phyloP scores from a whole-genome alignment of 1,140 invertebrate species.

The Cheumatopsyche charites region DNA sequence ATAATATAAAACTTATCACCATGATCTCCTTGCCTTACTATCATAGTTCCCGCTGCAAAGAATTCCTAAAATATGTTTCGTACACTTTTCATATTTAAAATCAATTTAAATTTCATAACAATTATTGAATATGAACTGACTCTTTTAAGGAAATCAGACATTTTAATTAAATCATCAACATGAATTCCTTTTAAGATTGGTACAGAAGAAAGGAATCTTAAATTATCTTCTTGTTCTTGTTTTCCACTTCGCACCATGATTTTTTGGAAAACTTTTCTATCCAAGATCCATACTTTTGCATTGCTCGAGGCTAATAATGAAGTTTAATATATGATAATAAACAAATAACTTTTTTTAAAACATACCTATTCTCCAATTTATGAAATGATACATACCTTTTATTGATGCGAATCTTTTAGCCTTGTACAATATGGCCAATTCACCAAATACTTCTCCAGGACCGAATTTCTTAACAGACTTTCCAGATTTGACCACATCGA shows the following conservation, averaged over 20 bases:
- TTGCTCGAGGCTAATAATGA: conserved; percentile 72
- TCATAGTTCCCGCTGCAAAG: conserved; percentile 82
- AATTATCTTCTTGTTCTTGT: conserved; percentile 79
- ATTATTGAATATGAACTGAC: conserved; percentile 58
- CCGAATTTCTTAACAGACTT: conserved; percentile 80
- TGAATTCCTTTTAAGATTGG: conserved; percentile 82
- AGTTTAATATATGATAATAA: conserved; percentile 8
- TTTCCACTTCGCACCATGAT: conserved; percentile 86
- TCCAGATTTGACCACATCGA: conserved; percentile 84
- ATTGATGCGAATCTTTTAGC: conserved; percentile 88
- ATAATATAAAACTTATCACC: conserved; percentile 98
- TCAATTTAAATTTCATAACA: too few species aligned
- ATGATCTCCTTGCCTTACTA: conserved; percentile 90
- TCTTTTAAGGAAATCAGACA: conserved; percentile 88
- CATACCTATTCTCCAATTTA: too few species aligned
- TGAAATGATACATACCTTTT: conserved; percentile 65
- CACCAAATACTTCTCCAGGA: conserved; percentile 88
- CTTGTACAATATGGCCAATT: conserved; percentile 92
- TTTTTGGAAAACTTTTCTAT: conserved; percentile 84
- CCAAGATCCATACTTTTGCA: conserved; percentile 87
- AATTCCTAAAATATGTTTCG: conserved; percentile 67
- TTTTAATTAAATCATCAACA: conserved; percentile 81
- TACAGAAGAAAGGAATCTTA: conserved; percentile 85
- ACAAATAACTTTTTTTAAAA: too few species aligned
- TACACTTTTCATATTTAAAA: too few species aligned